phyloP scores from a whole-genome alignment of 1,140 invertebrate species.

The Temnothorax nylanderi region DNA sequence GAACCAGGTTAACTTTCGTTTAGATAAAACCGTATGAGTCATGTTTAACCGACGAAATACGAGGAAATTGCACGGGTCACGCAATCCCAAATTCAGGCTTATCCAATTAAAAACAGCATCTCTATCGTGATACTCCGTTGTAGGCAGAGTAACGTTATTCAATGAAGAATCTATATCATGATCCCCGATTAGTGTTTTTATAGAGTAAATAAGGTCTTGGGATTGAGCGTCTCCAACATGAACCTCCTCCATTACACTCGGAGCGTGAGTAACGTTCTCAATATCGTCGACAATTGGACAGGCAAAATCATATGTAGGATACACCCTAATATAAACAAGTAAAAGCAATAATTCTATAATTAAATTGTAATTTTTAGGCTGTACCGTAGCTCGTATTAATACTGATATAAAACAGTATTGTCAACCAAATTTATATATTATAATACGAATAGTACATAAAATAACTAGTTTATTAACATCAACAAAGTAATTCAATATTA shows the following conservation, averaged over 20 bases:
- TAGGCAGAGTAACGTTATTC: too few species aligned
- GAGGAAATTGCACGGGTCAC: slow-evolving; percentile 98
- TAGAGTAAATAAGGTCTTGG: too few species aligned
- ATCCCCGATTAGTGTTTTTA: too few species aligned
- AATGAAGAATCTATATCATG: too few species aligned
- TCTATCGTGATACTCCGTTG: slow-evolving; percentile 99
- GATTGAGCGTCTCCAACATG: too few species aligned
- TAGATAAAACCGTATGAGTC: slow-evolving; percentile 99
- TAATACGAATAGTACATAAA: neutral
- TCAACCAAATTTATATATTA: neutral
- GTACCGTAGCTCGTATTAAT: neutral
- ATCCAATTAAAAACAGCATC: slow-evolving; percentile 99
- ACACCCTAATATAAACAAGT: slow-evolving; percentile 90
- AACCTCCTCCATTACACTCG: too few species aligned
- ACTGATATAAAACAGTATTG: neutral
- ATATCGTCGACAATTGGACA: too few species aligned
- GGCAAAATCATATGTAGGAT: slow-evolving; percentile 99
- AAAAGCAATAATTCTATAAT: slow-evolving; percentile 5
- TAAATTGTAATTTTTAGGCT: neutral
- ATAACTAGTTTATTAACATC: neutral
- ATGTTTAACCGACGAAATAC: slow-evolving; percentile 98
- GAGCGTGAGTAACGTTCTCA: too few species aligned
- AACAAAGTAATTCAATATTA: too few species aligned
- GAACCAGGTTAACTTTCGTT: slow-evolving; percentile 99
- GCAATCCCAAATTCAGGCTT: slow-evolving; percentile 93